phyloP scores from a whole-genome alignment of 2,888 invertebrate species.

The Dione vanillae region DNA sequence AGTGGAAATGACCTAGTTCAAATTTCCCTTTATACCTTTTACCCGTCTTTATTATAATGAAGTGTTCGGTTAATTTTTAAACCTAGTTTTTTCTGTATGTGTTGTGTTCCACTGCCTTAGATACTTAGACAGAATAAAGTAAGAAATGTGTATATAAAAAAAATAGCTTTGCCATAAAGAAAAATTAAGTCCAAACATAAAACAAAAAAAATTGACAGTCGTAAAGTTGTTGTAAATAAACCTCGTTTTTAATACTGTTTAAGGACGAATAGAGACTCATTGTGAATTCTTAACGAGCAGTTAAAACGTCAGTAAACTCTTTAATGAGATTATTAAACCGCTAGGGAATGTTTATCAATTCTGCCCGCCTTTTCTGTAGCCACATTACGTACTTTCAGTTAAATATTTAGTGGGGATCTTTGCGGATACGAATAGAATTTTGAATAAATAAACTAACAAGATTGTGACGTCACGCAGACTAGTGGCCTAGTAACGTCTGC shows the following conservation, averaged over 20 bases:
- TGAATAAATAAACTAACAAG: slow-evolving; percentile 45
- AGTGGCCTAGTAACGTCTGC: slow-evolving; percentile 41
- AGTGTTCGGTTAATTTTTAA: too few relatives aligned
- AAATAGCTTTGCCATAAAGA: background rate
- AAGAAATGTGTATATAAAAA: too few relatives aligned
- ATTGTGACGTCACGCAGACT: slow-evolving; percentile 45
- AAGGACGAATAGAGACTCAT: slow-evolving; percentile 65
- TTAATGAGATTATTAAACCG: slow-evolving; percentile 74
- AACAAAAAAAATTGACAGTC: slow-evolving; percentile 35
- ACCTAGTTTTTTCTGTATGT: too few relatives aligned
- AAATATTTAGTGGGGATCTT: slow-evolving; percentile 45
- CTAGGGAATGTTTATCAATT: slow-evolving; percentile 54
- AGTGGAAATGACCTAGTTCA: slow-evolving; percentile 21
- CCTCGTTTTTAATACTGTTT: slow-evolving; percentile 46
- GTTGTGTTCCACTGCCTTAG: too few relatives aligned
- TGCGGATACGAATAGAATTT: slow-evolving; percentile 39
- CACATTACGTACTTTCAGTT: slow-evolving; percentile 34
- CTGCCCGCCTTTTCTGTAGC: slow-evolving; percentile 37
- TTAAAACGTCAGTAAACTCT: slow-evolving; percentile 73
- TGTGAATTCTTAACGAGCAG: slow-evolving; percentile 72
- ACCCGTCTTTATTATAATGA: background rate
- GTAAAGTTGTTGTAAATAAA: slow-evolving; percentile 43
- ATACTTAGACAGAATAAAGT: too few relatives aligned
- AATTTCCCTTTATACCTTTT: background rate
- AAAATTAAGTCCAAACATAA: slow-evolving; percentile 2